These are phyloP conservation scores for Athalia circularis DNA, from an alignment of 2,888 invertebrate species.

Conservation along the genomic window DNA sequence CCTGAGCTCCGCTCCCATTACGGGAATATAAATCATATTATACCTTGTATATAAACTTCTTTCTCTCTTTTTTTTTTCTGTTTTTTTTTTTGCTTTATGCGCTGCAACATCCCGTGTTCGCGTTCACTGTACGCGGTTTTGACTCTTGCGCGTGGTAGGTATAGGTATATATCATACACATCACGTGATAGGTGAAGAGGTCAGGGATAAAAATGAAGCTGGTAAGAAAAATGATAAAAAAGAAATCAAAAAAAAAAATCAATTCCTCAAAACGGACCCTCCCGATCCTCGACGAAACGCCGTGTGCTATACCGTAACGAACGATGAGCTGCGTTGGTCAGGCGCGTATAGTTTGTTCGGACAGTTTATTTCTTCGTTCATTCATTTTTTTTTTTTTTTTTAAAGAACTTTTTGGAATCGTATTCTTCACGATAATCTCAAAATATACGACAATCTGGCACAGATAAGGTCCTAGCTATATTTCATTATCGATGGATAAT, in stretches of 20 bases:
- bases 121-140: slow-evolving; percentile 44
- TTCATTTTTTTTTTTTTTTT: too few species aligned
- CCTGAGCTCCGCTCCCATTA: slow-evolving; percentile 63
- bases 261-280: background rate
- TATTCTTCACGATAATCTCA: too few species aligned
- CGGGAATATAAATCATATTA: slow-evolving; percentile 68
- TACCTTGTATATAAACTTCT: slow-evolving; percentile 42
- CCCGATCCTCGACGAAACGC: slow-evolving; percentile 16
- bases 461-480: too few species aligned
- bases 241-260: background rate
- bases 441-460: too few species aligned
- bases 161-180: too few species aligned
- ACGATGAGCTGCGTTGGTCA: slow-evolving; percentile 62
- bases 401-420: too few species aligned
- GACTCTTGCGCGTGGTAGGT: slow-evolving; percentile 29
- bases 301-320: slow-evolving; percentile 56
- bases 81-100: background rate
- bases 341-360: slow-evolving; percentile 51
- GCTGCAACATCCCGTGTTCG: background rate
- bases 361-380: background rate
- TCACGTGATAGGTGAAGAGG: slow-evolving; percentile 62
- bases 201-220: slow-evolving; percentile 44
- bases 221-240: background rate
- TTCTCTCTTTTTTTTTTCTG: background rate
- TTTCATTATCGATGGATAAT: too few species aligned